A percentile compares a stretch with the other conserved stretches of the same genome.
Conservation (phyloP, 53 echinoderm and acorn worm species). For the Henricia sp. region DNA sequence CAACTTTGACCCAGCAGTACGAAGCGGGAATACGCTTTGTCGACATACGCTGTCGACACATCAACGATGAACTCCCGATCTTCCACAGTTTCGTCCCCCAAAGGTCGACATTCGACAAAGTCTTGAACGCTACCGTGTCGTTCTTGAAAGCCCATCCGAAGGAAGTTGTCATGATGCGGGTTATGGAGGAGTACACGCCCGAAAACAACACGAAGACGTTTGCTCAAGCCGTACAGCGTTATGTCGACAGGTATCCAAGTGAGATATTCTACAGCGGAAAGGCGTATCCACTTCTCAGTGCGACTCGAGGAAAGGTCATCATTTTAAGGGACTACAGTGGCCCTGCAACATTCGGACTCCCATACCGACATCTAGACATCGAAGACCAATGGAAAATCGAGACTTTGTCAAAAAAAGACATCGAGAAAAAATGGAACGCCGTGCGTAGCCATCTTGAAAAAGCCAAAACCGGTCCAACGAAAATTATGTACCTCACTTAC, state of each 20-base stretch:
- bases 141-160: conserved; percentile 15
- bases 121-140: neutral
- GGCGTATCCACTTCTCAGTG: conserved; percentile 10
- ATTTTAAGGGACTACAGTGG: conserved; percentile 30
- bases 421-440: conserved; percentile 29
- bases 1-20: conserved; percentile 16
- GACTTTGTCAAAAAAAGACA: neutral
- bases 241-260: neutral
- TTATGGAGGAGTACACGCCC: conserved; percentile 8
- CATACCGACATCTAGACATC: neutral
- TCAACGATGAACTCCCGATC: conserved; percentile 31
- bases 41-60: conserved; percentile 49
- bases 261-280: neutral
- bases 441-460: conserved; percentile 31
- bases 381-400: conserved; percentile 15
- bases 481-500: conserved; percentile 28
- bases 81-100: conserved; percentile 6
- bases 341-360: conserved; percentile 5
- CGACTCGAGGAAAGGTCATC: conserved; percentile 27
- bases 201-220: conserved; percentile 18
- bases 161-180: conserved; percentile 37
- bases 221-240: conserved; percentile 38
- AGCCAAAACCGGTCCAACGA: neutral
- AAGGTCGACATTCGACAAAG: conserved; percentile 7
- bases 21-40: conserved; percentile 46